phyloP scores from a whole-genome alignment of 30 jellyfish, hydroid and myxozoan genomes.

The Aurelia aurita region DNA sequence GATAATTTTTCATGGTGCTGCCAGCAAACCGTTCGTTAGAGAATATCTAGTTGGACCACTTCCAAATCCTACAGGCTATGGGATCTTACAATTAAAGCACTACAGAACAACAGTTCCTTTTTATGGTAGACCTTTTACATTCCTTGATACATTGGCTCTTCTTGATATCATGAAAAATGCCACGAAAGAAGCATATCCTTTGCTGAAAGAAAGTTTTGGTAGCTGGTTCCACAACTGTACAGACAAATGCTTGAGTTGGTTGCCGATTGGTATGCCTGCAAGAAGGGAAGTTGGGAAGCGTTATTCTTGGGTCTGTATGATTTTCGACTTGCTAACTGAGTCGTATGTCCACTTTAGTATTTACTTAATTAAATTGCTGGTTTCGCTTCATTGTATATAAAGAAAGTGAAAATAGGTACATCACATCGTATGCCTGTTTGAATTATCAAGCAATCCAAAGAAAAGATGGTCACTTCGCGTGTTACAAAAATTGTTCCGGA shows the following conservation, averaged over 20 bases:
- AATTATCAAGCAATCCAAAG: too few species aligned
- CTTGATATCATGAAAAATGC: not conserved
- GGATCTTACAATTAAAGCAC: constrained; percentile 4
- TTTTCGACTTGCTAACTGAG: too few species aligned
- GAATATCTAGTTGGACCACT: constrained; percentile 67
- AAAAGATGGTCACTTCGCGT: too few species aligned
- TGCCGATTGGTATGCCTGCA: constrained; percentile 60
- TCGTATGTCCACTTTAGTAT: too few species aligned
- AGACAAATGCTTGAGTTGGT: constrained; percentile 24
- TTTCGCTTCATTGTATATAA: too few species aligned
- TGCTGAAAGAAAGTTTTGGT: constrained; percentile 73
- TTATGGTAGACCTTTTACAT: constrained; percentile 55
- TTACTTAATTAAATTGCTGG: too few species aligned
- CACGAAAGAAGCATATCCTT: constrained; percentile 40
- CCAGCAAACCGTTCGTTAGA: constrained; percentile 18
- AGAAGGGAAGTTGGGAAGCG: constrained; percentile 44
- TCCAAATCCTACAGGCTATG: constrained; percentile 55
- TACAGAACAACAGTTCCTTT: constrained; percentile 40
- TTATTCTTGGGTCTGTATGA: constrained; percentile 53
- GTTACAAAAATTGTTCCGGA: too few species aligned
- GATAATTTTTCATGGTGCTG: constrained; percentile 53
- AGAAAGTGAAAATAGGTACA: too few species aligned
- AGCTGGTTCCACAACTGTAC: constrained; percentile 66
- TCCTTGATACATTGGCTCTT: not conserved
- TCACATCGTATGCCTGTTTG: too few species aligned